Conservation (phyloP, 92 coral and sea anemone species). For the Zoanthus sansibaricus region DNA sequence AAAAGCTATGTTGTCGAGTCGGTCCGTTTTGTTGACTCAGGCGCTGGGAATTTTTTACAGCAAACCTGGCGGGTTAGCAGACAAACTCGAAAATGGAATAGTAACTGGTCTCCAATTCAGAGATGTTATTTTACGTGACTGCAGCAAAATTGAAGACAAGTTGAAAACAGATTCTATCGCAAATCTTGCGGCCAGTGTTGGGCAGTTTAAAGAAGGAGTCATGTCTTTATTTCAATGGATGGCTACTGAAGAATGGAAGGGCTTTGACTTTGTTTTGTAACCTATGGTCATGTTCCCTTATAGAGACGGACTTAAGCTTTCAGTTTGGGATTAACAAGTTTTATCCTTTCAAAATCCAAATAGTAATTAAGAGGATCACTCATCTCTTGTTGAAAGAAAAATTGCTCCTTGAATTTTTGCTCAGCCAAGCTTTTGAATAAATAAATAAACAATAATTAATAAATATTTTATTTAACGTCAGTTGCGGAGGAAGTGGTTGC, state of each 20-base stretch:
- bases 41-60: conserved; percentile 4
- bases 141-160: conserved; percentile 9
- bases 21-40: neutral
- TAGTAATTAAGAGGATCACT: too few relatives aligned
- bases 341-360: too few relatives aligned
- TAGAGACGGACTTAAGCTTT: too few relatives aligned
- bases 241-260: neutral
- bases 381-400: too few relatives aligned
- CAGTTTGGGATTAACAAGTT: too few relatives aligned
- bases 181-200: conserved; percentile 22
- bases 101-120: conserved; percentile 17
- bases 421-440: too few relatives aligned
- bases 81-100: neutral
- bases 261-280: conserved; percentile 20
- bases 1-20: neutral
- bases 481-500: too few relatives aligned
- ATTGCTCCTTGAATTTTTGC: too few relatives aligned
- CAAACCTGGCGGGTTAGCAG: neutral
- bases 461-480: too few relatives aligned
- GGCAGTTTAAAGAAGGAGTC: conserved; percentile 21
- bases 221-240: conserved; percentile 15
- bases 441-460: too few relatives aligned
- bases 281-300: too few relatives aligned
- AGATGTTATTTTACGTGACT: conserved; percentile 4
- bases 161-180: conserved; percentile 4